Base-by-base conservation (phyloP, 1,140 invertebrate genomes). In the Drosophila carrolli region DNA sequence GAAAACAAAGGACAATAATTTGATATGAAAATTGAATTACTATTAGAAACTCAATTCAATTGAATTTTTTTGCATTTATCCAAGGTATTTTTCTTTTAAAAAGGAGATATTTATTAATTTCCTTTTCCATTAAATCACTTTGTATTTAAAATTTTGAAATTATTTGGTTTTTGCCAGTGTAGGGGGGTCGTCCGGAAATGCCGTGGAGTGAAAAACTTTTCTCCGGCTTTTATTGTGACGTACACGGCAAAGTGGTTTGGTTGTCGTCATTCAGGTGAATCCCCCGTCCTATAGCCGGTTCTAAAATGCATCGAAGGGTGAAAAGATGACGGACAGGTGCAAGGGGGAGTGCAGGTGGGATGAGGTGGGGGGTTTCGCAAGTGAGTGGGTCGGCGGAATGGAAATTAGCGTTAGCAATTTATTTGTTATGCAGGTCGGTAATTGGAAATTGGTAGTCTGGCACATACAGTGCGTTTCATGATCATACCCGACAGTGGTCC, bases 101-200 rank as follows among this genome's bases (percentile, higher is more conserved):
- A 4, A 4, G 23, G 0, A 23, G 23, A 4, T 2, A 19, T 2
- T 19, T 2, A 19, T 19, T 19, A 1, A 19, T 19, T 2, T 19
- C 1, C 19, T 19, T 19, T 2, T 1, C 1, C 2, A 19, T 19
- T 19, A 2, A 19, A 19, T 1, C 1, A 19, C 19, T 19, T 19
- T 32, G 29, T 7, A 32, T 32, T 32, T 6, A 32, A 32, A 5
- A 32, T 32, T 5, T 16, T 1, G 2, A 10, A 1, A 48, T 6
- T 0, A n/a, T 8, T 8, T 9, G 13, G 29, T 61, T 38, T 48
- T 9, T 6, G 1, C 3, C 6, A 44, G 67, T 71, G 41, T 11
- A 67, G 32, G n/a, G 48, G 47, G 66, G 61, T 68, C 23, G 67
- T 71, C 67, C 67, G 67, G 67, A 71, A 71, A 71, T 71, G 67